A percentile compares a stretch with the other conserved stretches of the same genome.
phyloP scores from a whole-genome alignment of 2,797 vertebrate species.

The Strix occidentalis region DNA sequence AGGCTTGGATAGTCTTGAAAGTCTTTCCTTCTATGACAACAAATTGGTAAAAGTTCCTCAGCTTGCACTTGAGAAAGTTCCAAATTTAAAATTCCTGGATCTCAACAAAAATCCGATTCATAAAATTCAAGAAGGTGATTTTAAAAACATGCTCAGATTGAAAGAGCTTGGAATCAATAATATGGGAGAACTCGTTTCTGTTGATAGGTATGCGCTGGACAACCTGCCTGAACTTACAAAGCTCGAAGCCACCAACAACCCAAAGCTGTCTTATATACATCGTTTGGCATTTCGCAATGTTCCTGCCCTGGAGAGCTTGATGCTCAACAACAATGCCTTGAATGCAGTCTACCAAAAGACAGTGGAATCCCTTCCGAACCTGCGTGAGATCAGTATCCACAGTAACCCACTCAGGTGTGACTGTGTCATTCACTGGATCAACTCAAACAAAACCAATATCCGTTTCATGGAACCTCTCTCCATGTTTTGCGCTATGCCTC shows the following conservation, averaged over 20 bases:
- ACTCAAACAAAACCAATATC: constrained; percentile 90
- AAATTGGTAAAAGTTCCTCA: constrained; percentile 89
- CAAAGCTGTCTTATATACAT: constrained; percentile 92
- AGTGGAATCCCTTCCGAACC: constrained; percentile 89
- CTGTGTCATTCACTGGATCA: constrained; percentile 95
- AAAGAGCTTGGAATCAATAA: constrained; percentile 98
- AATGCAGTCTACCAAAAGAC: constrained; percentile 92
- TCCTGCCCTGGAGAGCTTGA: constrained; percentile 93
- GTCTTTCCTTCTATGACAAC: constrained; percentile 96
- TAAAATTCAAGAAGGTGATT: constrained; percentile 95
- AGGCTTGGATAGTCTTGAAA: constrained; percentile 94
- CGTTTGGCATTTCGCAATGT: constrained; percentile 90
- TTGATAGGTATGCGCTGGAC: constrained; percentile 90
- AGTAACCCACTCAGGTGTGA: constrained; percentile 94
- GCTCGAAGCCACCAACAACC: constrained; percentile 96
- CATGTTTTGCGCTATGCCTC: constrained; percentile 92
- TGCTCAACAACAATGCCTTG: constrained; percentile 96
- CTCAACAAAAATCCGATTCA: constrained; percentile 97
- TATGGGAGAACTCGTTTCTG: constrained; percentile 92
- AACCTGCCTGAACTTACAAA: constrained; percentile 97
- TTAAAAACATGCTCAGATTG: constrained; percentile 92
- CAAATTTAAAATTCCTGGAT: constrained; percentile 95
- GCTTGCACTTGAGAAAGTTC: constrained; percentile 91
- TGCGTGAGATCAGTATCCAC: constrained; percentile 96
- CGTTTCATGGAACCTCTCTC: constrained; percentile 97